Evolutionary conservation across 2,888 invertebrate genomes (phyloP).

Genomic region (Drosophila neoperkinsi): DNA sequence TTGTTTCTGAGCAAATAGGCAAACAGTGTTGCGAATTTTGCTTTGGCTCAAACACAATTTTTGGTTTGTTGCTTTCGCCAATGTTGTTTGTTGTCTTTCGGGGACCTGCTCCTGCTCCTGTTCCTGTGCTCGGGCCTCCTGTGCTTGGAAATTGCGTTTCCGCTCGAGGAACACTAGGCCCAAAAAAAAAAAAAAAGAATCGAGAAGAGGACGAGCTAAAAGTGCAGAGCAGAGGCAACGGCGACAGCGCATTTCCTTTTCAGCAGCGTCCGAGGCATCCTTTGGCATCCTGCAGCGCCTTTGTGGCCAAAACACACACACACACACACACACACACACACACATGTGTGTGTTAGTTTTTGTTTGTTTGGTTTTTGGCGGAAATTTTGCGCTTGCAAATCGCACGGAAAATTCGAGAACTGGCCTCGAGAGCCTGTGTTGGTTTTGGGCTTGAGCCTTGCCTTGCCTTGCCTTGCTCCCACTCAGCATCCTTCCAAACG

Average conservation of each 20-base stretch:
- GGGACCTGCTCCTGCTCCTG: background rate
- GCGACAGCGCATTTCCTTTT: constrained; percentile 63
- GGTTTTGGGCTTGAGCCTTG: constrained; percentile 62
- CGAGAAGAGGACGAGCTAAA: constrained; percentile 24
- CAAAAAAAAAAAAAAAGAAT: constrained; percentile 8
- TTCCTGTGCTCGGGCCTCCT: background rate
- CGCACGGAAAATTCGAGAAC: constrained; percentile 74
- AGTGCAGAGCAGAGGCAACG: constrained; percentile 20
- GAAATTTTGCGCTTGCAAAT: constrained; percentile 78
- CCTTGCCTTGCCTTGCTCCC: background rate
- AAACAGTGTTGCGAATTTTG: constrained; percentile 54
- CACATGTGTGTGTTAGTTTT: constrained; percentile 50
- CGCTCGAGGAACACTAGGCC: constrained; percentile 53
- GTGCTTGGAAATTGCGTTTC: constrained; percentile 75
- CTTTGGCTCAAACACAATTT: constrained; percentile 76
- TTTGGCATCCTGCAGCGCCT: constrained; percentile 53
- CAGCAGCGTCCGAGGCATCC: constrained; percentile 35
- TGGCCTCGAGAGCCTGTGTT: constrained; percentile 37
- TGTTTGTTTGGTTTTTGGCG: constrained; percentile 74
- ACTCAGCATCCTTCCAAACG: constrained; percentile 33
- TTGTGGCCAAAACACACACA: constrained; percentile 28
- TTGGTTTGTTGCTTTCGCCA: constrained; percentile 63
- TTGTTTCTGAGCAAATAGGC: constrained; percentile 17
- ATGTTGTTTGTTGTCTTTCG: constrained; percentile 75
- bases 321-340: background rate